These are phyloP conservation scores for Agriopis aurantiaria DNA, from an alignment of 2,888 invertebrate genomes.

Conservation along the genomic window DNA sequence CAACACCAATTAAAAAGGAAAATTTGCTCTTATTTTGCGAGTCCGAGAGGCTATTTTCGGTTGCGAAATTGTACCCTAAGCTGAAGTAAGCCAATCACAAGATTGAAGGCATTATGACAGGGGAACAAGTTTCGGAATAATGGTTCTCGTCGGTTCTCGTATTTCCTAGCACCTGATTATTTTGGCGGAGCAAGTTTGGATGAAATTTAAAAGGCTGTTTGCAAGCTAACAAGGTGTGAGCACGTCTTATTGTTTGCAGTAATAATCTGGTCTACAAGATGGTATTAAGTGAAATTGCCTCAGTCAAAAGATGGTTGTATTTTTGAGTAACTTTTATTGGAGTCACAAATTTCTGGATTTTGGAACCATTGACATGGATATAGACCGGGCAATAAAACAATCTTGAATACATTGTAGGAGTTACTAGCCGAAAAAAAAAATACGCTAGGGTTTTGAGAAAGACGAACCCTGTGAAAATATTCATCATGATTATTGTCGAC, in stretches of 20 bases:
- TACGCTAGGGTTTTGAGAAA: too few relatives aligned
- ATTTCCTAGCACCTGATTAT: constrained; percentile 39
- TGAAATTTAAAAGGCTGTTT: constrained; percentile 27
- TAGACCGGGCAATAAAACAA: neutral
- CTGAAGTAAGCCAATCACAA: constrained; percentile 41
- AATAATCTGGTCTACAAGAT: constrained; percentile 20
- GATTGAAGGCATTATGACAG: constrained; percentile 45
- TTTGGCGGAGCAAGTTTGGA: constrained; percentile 19
- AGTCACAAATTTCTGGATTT: neutral
- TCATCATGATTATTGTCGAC: too few relatives aligned
- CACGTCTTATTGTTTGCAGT: constrained; percentile 23
- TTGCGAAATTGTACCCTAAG: constrained; percentile 14
- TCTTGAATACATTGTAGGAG: too few relatives aligned
- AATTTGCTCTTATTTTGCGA: constrained; percentile 11
- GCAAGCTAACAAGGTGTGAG: constrained; percentile 30
- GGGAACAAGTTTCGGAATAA: constrained; percentile 43
- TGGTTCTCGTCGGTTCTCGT: constrained; percentile 41
- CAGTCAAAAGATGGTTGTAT: neutral
- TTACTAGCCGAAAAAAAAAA: too few relatives aligned
- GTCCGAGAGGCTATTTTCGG: constrained; percentile 12
- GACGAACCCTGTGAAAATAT: too few relatives aligned
- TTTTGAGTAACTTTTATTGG: neutral
- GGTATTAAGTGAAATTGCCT: constrained; percentile 11
- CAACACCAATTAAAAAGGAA: constrained; percentile 24
- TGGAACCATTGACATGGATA: neutral